phyloP scores from a whole-genome alignment of 1,140 invertebrate species.

The Drosophila prosaltans region DNA sequence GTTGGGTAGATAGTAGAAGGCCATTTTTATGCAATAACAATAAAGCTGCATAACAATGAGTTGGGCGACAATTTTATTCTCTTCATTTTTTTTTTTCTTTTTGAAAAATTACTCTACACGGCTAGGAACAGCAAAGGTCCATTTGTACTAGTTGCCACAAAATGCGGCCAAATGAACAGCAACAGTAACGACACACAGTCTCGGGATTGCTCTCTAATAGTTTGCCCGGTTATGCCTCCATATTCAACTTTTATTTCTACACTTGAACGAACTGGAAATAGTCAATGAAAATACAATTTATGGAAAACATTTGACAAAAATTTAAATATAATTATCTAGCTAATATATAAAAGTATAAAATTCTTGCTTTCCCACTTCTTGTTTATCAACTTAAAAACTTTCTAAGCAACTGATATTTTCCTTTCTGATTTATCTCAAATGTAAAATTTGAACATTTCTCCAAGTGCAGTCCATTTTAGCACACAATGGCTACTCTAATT shows the following conservation, averaged over 20 bases:
- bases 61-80: slow-evolving; percentile 29
- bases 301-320: too few species aligned
- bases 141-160: slow-evolving; percentile 71
- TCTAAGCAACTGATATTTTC: too few species aligned
- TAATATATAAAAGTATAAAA: too few species aligned
- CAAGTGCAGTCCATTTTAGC: slow-evolving; percentile 27
- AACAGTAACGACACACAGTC: slow-evolving; percentile 44
- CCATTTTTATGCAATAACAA: slow-evolving; percentile 81
- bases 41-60: slow-evolving; percentile 77
- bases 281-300: too few species aligned
- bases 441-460: neutral
- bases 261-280: neutral
- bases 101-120: slow-evolving; percentile 72
- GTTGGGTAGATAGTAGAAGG: slow-evolving; percentile 20
- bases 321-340: too few species aligned
- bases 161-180: slow-evolving; percentile 77
- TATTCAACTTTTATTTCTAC: slow-evolving; percentile 15
- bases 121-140: slow-evolving; percentile 64
- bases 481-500: slow-evolving; percentile 75
- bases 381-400: too few species aligned
- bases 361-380: too few species aligned
- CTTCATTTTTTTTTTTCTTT: slow-evolving; percentile 29
- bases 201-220: slow-evolving; percentile 72
- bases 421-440: too few species aligned
- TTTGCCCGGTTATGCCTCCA: slow-evolving; percentile 52